phyloP scores from a whole-genome alignment of 2,888 invertebrate species.

The Chalcosyrphus nemorum region DNA sequence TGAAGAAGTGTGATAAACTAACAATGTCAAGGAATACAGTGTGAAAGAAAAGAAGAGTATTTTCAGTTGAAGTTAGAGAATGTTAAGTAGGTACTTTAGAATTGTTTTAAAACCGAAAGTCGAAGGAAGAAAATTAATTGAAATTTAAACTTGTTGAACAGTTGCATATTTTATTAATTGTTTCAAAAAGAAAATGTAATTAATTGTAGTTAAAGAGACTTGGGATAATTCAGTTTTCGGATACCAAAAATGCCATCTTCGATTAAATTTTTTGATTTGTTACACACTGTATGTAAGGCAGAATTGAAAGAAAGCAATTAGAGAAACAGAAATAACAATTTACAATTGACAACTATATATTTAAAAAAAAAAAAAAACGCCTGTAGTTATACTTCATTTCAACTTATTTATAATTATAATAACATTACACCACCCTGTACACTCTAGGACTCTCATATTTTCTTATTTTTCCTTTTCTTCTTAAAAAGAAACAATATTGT shows the following conservation, averaged over 20 bases:
- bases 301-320: neutral
- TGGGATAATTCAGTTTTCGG: too few species aligned
- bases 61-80: too few species aligned
- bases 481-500: slow-evolving; percentile 13
- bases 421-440: slow-evolving; percentile 73
- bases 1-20: neutral
- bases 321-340: slow-evolving; percentile 22
- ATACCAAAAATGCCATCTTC: too few species aligned
- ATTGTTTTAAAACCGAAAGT: too few species aligned
- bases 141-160: too few species aligned
- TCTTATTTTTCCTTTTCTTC: slow-evolving; percentile 35
- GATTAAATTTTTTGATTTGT: too few species aligned
- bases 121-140: neutral
- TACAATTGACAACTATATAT: slow-evolving; percentile 29
- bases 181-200: too few species aligned
- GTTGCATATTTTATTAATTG: too few species aligned
- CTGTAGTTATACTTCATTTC: slow-evolving; percentile 10
- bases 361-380: neutral
- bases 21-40: too few species aligned
- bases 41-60: neutral
- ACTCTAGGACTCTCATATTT: slow-evolving; percentile 72
- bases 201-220: too few species aligned
- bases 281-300: slow-evolving; percentile 2
- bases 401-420: slow-evolving; percentile 12
- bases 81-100: too few species aligned